Conservation (phyloP, 2,113 vertebrate genomes). For the Coptodon rendalli region DNA sequence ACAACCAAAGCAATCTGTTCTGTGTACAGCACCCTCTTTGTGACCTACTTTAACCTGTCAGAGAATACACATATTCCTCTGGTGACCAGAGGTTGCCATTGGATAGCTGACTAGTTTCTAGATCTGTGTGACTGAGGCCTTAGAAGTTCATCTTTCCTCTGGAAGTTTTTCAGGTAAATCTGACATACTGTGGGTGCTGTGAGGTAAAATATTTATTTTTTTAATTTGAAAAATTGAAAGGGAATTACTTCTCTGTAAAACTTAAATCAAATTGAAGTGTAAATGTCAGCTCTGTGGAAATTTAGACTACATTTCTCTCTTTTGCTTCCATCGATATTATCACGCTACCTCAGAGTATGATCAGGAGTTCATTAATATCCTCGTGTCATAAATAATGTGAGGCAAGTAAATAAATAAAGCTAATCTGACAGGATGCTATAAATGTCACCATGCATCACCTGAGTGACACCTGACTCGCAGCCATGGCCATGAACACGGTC, state of each 20-base stretch:
- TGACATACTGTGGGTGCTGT: background rate
- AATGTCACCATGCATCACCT: conserved; percentile 17
- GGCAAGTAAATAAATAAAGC: background rate
- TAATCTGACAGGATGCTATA: background rate
- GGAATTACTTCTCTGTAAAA: background rate
- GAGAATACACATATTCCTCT: background rate
- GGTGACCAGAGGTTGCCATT: background rate
- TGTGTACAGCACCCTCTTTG: background rate
- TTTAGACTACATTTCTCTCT: background rate
- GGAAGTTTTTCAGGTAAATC: background rate
- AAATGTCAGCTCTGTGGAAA: background rate
- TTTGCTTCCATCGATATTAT: background rate
- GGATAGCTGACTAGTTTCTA: background rate
- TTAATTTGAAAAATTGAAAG: background rate
- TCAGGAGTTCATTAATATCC: background rate
- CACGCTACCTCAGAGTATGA: background rate
- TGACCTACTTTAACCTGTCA: background rate
- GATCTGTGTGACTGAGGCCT: background rate
- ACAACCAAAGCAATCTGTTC: background rate
- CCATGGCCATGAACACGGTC: background rate
- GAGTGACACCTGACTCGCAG: conserved; percentile 19
- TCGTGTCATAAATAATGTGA: background rate
- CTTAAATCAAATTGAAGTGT: background rate
- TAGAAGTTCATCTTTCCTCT: background rate
- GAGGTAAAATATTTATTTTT: background rate